These are phyloP conservation scores for Carassius gibelio DNA, from an alignment of 2,113 vertebrate genomes.

Conservation along the genomic window DNA sequence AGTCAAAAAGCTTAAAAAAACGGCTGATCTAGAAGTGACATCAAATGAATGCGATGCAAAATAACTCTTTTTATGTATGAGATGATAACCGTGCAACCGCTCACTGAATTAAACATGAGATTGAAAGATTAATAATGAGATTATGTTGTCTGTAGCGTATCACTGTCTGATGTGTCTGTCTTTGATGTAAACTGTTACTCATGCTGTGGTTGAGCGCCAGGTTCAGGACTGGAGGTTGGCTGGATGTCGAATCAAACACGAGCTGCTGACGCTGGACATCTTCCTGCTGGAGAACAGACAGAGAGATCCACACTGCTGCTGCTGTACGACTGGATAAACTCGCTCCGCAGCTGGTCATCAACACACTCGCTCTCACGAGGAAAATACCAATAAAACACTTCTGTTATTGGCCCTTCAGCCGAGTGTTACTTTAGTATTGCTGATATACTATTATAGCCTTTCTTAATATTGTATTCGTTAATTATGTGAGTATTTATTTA, in stretches of 20 bases:
- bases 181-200: too few species aligned
- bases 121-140: neutral
- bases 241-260: slow-evolving; percentile 84
- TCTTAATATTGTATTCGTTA: too few species aligned
- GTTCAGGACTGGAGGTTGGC: slow-evolving; percentile 84
- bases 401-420: too few species aligned
- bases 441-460: too few species aligned
- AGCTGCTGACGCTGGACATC: slow-evolving; percentile 79
- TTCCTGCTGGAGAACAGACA: slow-evolving; percentile 84
- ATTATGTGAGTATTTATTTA: too few species aligned
- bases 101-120: neutral
- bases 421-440: too few species aligned
- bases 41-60: neutral
- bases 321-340: slow-evolving; percentile 86
- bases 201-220: too few species aligned
- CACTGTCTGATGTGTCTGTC: neutral
- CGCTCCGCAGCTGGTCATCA: slow-evolving; percentile 80
- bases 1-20: neutral
- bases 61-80: neutral
- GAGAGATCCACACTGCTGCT: slow-evolving; percentile 78
- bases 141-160: neutral
- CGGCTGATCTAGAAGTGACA: neutral
- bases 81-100: neutral
- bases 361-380: neutral
- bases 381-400: too few species aligned